A percentile compares a stretch with the other conserved stretches of the same genome.
These are phyloP conservation scores for Chrysomallon squamiferum DNA, from an alignment of 1,140 invertebrate genomes.

Conservation along the genomic window DNA sequence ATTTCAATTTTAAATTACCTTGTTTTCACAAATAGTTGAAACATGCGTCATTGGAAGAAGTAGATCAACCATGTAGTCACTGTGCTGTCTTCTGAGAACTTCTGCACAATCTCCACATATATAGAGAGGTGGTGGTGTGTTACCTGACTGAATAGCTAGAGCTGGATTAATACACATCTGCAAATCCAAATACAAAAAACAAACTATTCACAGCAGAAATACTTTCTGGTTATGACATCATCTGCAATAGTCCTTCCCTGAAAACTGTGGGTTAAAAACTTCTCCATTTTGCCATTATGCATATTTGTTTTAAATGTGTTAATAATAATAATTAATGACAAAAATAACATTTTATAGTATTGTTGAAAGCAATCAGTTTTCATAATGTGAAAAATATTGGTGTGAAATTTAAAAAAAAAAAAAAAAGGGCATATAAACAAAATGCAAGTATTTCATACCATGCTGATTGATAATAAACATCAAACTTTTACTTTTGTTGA, in stretches of 20 bases:
- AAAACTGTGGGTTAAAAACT: background rate
- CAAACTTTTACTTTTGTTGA: no score
- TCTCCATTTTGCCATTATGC: no score
- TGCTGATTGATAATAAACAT: no score
- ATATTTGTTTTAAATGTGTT: no score
- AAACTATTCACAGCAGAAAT: background rate
- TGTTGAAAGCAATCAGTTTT: no score
- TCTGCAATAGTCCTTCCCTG: background rate
- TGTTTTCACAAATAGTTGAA: constrained; percentile 95
- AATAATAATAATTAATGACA: no score
- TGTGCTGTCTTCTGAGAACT: constrained; percentile 75
- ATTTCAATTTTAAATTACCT: no score
- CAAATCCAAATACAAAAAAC: constrained; percentile 19
- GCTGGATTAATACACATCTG: constrained; percentile 68
- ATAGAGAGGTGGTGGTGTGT: constrained; percentile 90
- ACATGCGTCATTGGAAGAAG: constrained; percentile 94
- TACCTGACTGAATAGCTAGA: constrained; percentile 72
- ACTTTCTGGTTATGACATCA: background rate
- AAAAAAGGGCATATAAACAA: no score
- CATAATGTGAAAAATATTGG: no score
- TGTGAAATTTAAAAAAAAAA: no score
- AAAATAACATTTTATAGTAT: no score
- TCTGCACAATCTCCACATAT: constrained; percentile 97
- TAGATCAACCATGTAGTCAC: constrained; percentile 87
- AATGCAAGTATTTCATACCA: no score